Evolutionary conservation across 35 echinoderm and acorn worm species (phyloP), one percentile per base, ranked within the genome.

Genomic region (Strongylocentrotus purpuratus): DNA sequence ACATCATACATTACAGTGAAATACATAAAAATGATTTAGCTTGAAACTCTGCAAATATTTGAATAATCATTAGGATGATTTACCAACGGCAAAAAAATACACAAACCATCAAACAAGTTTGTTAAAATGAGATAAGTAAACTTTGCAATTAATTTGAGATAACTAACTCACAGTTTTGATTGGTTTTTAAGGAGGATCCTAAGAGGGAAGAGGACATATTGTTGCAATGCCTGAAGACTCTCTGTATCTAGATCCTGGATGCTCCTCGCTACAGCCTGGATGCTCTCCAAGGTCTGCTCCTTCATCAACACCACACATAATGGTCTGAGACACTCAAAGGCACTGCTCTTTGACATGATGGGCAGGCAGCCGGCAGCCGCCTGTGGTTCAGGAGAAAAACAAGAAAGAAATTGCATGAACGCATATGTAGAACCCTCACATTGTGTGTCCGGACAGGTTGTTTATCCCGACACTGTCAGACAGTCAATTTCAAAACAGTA

Each of bases 191-290:
- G 92, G 20, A 98, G 91, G 2, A 98, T 85, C 70, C 96, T 94
- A 5, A 98, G 92, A 45, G 97, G 97, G 48, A 98, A 96, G 20
- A 97, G 89, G 33, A 98, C 48, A 78, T 98, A 98, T 61, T 98
- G 97, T 33, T 98, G 96, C 20, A 98, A 86, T 45, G 96, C 55
- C 70, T 97, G 94, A 46, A 96, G 85, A 22, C 48, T 46, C 5
- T 92, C 94, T 7, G 86, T 6, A 31, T 92, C 95, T 31, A 96
- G 85, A 31, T 32, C 35, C 7, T 92, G 7, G n/a, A 98, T 60
- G 48, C 90, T 45, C 32, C 46, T n/a, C 10, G 48, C 50, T 33
- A 98, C 95, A n/a, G 47, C 87, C 92, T 94, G 9, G 41, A 98
- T 48, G 61, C 46, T 32, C 4, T 60, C 47, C 10, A 94, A 52